Base-by-base conservation (phyloP, 1,140 invertebrate genomes). In the Pachyrhynchus sulphureomaculatus region DNA sequence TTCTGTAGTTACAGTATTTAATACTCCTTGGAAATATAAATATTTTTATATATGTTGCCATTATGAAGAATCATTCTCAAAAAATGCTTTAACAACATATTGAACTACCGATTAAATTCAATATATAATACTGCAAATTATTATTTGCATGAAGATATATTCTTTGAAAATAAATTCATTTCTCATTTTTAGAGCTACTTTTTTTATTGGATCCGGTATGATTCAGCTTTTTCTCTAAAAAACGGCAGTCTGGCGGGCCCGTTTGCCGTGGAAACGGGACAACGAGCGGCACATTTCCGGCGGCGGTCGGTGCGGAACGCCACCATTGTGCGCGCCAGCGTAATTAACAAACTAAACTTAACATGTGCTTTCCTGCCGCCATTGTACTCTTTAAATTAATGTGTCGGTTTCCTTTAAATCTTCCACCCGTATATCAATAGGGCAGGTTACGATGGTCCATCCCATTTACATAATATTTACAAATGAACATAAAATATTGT, bases 281-380 rank as follows among this genome's bases (percentile, higher is more conserved):
- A 70, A 69, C 69, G 71, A 72, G 70, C 70, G 65, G 33, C 70
- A 72, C 68, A 73, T 74, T 74, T 74, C 72, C 72, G 72, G 68
- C 36, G 52, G 45, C 59, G 65, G 63, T 65, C 63, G 67, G 54
- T 62, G 62, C 72, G 73, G 74, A 74, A 74, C 67, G 65, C 63
- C 64, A 61, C 75, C 73, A 76, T 76, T 76, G 75, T 76, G 68
- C 67, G 67, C 69, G 69, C 72, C 68, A 70, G 70, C 72, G 68
- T 76, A 75, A 76, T 76, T 76, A 76, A 76, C 73, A 75, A 76
- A 76, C 75, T 76, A 76, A 76, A 76, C 75, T 75, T 75, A 76
- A 76, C 75, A 76, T 76, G 75, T 76, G 75, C 75, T 76, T 76
- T 76, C 75, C 75, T 76, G 75, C 65, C 68, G 64, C 75, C 75